A percentile compares a stretch with the other conserved stretches of the same genome.
These are phyloP conservation scores for Aporrectodea caliginosa DNA, from an alignment of 1,140 invertebrate species.

Conservation along the genomic window DNA sequence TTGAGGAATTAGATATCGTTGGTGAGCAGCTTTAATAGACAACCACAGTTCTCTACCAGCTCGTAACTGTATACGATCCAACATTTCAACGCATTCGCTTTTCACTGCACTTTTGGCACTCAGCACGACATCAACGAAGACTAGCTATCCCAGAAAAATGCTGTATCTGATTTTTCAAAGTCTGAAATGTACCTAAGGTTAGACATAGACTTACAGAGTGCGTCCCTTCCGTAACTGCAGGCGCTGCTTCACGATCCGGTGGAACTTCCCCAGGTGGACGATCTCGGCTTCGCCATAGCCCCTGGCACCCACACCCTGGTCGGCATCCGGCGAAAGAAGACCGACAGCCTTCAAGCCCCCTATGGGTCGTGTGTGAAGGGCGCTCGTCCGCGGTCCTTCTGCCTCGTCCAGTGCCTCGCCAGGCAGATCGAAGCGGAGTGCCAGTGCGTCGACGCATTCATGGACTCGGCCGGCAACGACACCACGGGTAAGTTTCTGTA, in stretches of 20 bases:
- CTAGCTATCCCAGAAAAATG: no score
- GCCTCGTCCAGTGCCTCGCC: background rate
- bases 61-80: no score
- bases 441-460: conserved; percentile 4
- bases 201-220: background rate
- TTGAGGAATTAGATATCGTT: no score
- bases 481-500: background rate
- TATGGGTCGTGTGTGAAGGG: conserved; percentile 12
- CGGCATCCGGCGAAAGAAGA: conserved; percentile 4
- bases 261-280: conserved; percentile 15
- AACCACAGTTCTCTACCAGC: no score
- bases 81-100: no score
- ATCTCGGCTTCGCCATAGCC: conserved; percentile 24
- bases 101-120: no score
- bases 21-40: no score
- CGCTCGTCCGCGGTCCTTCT: background rate
- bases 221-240: conserved; percentile 30
- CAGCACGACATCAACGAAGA: no score
- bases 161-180: no score
- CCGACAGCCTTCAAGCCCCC: background rate
- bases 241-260: conserved; percentile 32
- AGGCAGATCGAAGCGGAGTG: background rate
- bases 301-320: conserved; percentile 24
- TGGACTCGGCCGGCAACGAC: background rate
- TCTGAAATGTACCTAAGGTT: background rate